Base-by-base conservation (phyloP, 1,140 invertebrate genomes). In the Bombus superbus region DNA sequence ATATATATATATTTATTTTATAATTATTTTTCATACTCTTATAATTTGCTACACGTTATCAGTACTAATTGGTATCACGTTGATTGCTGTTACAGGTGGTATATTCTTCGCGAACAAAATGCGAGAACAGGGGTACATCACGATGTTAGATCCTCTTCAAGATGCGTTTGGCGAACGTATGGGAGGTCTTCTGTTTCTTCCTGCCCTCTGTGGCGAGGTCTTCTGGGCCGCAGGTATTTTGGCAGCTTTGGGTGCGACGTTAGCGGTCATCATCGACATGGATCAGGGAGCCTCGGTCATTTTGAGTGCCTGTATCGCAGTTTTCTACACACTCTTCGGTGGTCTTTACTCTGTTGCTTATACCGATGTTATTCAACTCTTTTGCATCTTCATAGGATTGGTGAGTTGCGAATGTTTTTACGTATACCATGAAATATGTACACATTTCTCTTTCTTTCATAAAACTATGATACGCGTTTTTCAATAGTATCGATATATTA, bases 281-380 rank as follows among this genome's bases (percentile, higher is more conserved):
- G 98, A 99, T 91, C 98, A 99, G 91, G 96, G 97, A 80, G 97
- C 97, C 4, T 98, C 98, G 22, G 98, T 99, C 72, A 98, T 99
- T 85, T 96, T 99, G 90, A 99, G 98, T 87, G 98, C 99, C 6
- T 98, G 97, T 94, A 99, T 99, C 86, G 99, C 99, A 28, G 97
- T 99, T 42, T 98, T 99, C 95, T 99, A 99, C 95, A 99, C 99
- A 0, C 96, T 99, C 32, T 99, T 99, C 93, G 99, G 99, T 2
- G 99, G 99, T 0, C 96, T 99, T 18, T 99, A 99, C 95, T 98
- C 99, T 64, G 99, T 99, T 59, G 99, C 99, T 1, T 99, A 99
- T 94, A 99, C 99, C 3, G 99, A 99, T 94, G 99, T 99, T 89
- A 99, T 99, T 88, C 99, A 99, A 95, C 96, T 99, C 3, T 99